Evolutionary conservation across 2,888 invertebrate species (phyloP).

Genomic region (Amiota mariae): DNA sequence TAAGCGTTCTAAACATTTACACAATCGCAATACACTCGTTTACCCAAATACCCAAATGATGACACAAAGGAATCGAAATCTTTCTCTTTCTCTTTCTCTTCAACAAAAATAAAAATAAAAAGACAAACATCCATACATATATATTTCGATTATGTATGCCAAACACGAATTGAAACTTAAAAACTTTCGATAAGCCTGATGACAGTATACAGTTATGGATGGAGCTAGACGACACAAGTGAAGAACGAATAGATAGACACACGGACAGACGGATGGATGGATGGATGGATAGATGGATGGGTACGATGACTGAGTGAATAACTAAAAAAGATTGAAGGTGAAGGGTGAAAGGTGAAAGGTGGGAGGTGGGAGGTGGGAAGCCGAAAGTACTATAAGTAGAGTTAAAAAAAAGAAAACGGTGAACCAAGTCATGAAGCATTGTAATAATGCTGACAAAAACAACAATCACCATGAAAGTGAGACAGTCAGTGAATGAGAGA

Average conservation of each 20-base stretch:
- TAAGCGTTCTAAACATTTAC: too few species aligned
- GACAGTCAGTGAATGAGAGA: not conserved
- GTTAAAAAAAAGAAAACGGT: slow-evolving; percentile 12
- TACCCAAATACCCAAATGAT: too few species aligned
- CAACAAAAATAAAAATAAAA: slow-evolving; percentile 38
- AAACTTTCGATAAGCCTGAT: slow-evolving; percentile 65
- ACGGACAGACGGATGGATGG: too few species aligned
- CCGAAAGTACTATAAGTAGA: not conserved
- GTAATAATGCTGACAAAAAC: not conserved
- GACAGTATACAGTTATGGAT: slow-evolving; percentile 29
- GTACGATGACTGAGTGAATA: not conserved
- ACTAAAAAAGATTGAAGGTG: not conserved
- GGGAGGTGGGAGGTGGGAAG: not conserved
- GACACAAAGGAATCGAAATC: slow-evolving; percentile 46
- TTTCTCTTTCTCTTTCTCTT: not conserved
- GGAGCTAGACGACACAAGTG: not conserved
- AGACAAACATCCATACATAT: slow-evolving; percentile 49
- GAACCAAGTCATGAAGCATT: not conserved
- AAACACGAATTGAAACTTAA: slow-evolving; percentile 65
- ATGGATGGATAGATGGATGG: not conserved
- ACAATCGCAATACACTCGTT: too few species aligned
- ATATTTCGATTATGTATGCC: slow-evolving; percentile 63
- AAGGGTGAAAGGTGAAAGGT: not conserved
- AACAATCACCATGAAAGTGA: not conserved
- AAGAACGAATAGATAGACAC: not conserved